Base-by-base conservation (phyloP, 2,888 invertebrate genomes). In the Megamerina dolium region DNA sequence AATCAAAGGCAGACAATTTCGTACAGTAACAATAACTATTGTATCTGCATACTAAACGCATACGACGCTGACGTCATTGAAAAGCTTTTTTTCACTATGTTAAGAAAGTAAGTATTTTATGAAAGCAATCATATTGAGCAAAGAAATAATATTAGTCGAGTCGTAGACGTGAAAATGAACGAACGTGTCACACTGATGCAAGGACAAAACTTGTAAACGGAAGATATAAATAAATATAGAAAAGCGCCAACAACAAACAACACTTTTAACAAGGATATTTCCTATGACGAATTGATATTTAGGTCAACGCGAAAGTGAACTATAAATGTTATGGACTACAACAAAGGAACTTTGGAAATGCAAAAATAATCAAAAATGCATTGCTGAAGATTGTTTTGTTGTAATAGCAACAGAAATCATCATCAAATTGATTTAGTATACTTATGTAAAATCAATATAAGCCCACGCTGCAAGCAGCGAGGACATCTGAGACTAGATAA, bases 51-150 rank as follows among this genome's bases (percentile, higher is more conserved):
- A 33, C 21, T 18, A 9, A 31, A 43, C 32, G 43, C 51, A 55
- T 48, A 45, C 52, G 53, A 52, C 52, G 56, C 55, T 64, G 64
- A 64, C 64, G 64, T 64, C 64, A 64, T 61, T 56, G 58, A 54
- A 59, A 57, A 64, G 64, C 65, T 64, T 48, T 46, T 32, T 37
- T 36, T 16, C 29, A 17, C 16, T 16, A 9, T 29, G 4, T 4
- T 17, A 20, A 31, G n/a, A 26, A 17, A 10, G 16, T 19, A 40
- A 23, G 13, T 18, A 32, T 12, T 18, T n/a, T 21, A 20, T 27
- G 17, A n/a, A n/a, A n/a, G 14, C 18, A 41, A 37, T 32, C 37
- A 37, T 37, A 31, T 43, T 43, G 41, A n/a, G 27, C 8, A 31
- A 37, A 37, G 30, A 21, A 32, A 33, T 18, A 44, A 54, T 55